Evolutionary conservation across 2,113 vertebrate species (phyloP), one percentile per base, ranked within the genome.

Genomic region (Anguilla rostrata): DNA sequence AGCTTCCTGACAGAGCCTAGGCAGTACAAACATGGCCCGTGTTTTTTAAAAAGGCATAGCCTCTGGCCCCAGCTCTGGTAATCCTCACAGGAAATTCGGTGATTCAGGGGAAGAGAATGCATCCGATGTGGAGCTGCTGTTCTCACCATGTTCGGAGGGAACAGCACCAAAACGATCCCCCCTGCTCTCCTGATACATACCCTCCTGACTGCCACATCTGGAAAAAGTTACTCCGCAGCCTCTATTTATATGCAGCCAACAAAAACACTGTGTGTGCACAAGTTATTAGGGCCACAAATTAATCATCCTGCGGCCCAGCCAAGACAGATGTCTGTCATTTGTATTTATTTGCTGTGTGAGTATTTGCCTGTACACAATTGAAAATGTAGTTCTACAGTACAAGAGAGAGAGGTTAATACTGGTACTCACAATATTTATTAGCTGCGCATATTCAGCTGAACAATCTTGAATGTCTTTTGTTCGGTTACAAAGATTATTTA

Each of bases 1-100:
- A 39, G 53, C 20, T 40, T 43, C 20, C n/a, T n/a, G 85, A 57
- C 78, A 39, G 40, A 78, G 56, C 78, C 82, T 34, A 12, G 16
- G 78, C 78, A 20, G 53, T 34, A 80, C 85, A 63, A 86, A 86
- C 78, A 80, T 3, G 49, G 85, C 22, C 43, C 7, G 18, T 85
- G 71, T 85, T 78, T 84, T 34, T 85, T 22, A 53, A 40, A 46
- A 57, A 75, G 71, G 41, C 84, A 79, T 53, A 85, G 46, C 75
- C 84, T 78, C 43, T 85, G 26, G 66, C 75, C 87, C 94, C 92
- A 93, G 91, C 91, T 90, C 86, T 89, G 88, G 63, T 91, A 93
- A 92, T 90, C 90, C 92, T 90, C 91, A 92, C 93, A 93, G 93
- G 94, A 95, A 93, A 93, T 92, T 93, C 93, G 83, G 90, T 89